Base-by-base conservation (phyloP, 2,797 vertebrate genomes). In the Phoeniculus purpureus region DNA sequence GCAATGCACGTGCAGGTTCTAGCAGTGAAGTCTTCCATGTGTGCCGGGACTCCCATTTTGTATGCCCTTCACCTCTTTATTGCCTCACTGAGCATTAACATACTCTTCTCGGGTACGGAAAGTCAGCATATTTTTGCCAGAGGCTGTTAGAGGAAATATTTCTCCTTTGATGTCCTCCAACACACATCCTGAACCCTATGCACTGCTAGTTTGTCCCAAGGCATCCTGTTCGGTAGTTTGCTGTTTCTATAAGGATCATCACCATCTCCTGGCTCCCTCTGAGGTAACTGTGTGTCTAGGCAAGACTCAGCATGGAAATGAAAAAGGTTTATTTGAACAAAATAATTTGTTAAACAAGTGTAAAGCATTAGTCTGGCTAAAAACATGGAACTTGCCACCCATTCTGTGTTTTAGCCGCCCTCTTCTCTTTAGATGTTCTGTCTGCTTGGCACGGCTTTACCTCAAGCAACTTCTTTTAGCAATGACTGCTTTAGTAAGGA, bases 1-100 rank as follows among this genome's bases (percentile, higher is more conserved):
- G 21, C 40, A 52, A 22, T 2, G 2, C 20, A 19, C 27, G 6
- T 0, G 0, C 32, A 27, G 5, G 10, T 29, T 77, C 55, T 59
- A 52, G 10, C 19, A 37, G 1, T 23, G 13, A 60, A 65, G 3
- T 22, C 18, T 51, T 55, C 27, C 52, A n/a, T 2, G 32, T 23
- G 23, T 3, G 26, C 31, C 62, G n/a, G n/a, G 52, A 37, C 17
- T 61, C 76, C 21, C 26, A 45, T 59, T 55, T 68, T 8, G 3
- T 31, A 31, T 25, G 23, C 13, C 37, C 27, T 66, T 37, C 0
- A 0, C 17, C n/a, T 48, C 15, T 47, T 88, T 56, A 27, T 58
- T 51, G 13, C 48, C 55, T 75, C 27, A 26, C 0, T 65, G 27
- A 62, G 11, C 22, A 27, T 2, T 56, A 86, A 40, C 22, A 3